Base-by-base conservation (phyloP, 1,140 invertebrate genomes). In the Arion vulgaris region DNA sequence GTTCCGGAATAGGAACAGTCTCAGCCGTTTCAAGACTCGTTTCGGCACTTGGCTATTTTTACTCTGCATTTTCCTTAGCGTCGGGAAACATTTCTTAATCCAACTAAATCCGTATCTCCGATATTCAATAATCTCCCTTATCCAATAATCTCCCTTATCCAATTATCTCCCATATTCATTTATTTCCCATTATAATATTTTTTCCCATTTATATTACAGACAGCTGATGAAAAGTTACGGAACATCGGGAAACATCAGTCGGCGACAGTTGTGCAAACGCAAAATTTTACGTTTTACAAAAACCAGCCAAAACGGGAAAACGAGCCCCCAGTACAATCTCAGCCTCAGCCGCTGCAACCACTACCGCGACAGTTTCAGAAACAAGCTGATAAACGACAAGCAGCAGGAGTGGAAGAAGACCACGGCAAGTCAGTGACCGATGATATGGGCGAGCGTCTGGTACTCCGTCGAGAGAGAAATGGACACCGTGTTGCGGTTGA, bases 161-260 rank as follows among this genome's bases (percentile, higher is more conserved):
- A n/a, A n/a, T n/a, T n/a, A n/a, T n/a, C n/a, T n/a, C n/a, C n/a
- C n/a, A n/a, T n/a, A n/a, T n/a, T n/a, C n/a, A n/a, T n/a, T n/a
- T n/a, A n/a, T n/a, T n/a, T n/a, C n/a, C n/a, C n/a, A n/a, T n/a
- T n/a, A n/a, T n/a, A n/a, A n/a, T n/a, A 11, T 57, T 17, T 57
- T 57, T 19, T 23, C 51, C 51, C 15, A 9, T 57, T 17, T 57
- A 32, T 84, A 57, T 90, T 88, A 49, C 85, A 91, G 90, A 89
- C 86, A 84, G 90, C 90, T 39, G 90, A 91, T 83, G 90, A 91
- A 80, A 91, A 90, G 84, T 81, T 91, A 74, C 84, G 88, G 72
- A 90, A 86, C 69, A 82, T 90, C 49, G 85, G 88, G 39, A 80
- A 80, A 66, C 85, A 88, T 74, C 84, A 83, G 71, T 80, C 83